Base-by-base conservation (phyloP, 2,888 invertebrate genomes). In the Orgyia antiqua region DNA sequence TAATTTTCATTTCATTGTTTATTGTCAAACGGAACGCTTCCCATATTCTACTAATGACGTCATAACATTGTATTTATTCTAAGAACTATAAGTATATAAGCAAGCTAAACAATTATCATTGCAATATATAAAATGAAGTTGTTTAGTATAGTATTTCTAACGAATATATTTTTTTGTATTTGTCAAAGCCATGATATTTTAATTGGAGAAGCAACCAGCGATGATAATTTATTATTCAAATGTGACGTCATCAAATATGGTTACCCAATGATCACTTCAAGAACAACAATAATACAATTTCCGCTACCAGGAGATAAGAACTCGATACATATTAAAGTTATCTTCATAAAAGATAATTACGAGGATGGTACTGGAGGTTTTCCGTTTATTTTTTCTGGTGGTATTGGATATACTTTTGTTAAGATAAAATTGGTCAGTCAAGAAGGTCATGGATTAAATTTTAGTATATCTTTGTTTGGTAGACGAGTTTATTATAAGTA, bases 181-280 rank as follows among this genome's bases (percentile, higher is more conserved):
- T 20, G 20, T 8, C 20, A 20, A 20, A 24, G 23, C 6, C 23
- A 11, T 24, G 23, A 24, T 24, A 11, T 24, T 2, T 11, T 10
- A 9, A 58, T 12, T 9, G 20, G 20, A 20, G 9, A 20, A n/a
- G 20, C 20, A n/a, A 20, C n/a, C n/a, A 9, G 3, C 6, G 20
- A 9, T 9, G 20, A 20, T n/a, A 9, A 9, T 4, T 9, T 20
- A 4, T 9, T 20, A 4, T 20, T 20, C 9, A 20, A 20, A 20
- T 20, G n/a, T 20, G n/a, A 20, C n/a, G 2, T n/a, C 4, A 9
- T 9, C 4, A 20, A 20, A 20, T 5, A 20, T 4, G 20, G 20
- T 5, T 20, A 2, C n/a, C 20, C 20, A 2, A 20, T 20, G 20
- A 20, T 20, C 20, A n/a, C 4, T 2, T 20, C 20, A 3, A 20